Evolutionary conservation across 2,797 vertebrate species (phyloP).

Genomic region (Megalops cyprinoides): DNA sequence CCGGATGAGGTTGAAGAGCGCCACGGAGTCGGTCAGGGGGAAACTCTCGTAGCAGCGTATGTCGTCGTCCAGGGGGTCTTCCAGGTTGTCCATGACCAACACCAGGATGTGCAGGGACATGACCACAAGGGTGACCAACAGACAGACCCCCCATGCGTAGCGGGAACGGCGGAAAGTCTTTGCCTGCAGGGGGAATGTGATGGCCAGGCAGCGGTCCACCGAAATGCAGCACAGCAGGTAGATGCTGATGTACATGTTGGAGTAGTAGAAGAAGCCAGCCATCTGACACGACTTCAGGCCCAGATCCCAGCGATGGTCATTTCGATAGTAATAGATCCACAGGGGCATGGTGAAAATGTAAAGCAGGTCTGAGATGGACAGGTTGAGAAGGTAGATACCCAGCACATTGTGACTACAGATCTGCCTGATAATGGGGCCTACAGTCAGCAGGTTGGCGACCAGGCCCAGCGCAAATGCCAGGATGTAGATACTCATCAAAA

Average conservation of each 20-base stretch:
- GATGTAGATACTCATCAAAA: conserved; percentile 74
- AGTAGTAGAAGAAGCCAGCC: conserved; percentile 79
- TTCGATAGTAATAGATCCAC: conserved; percentile 76
- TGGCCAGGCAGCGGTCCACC: conserved; percentile 75
- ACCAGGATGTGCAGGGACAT: conserved; percentile 59
- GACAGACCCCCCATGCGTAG: conserved; percentile 66
- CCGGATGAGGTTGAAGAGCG: conserved; percentile 70
- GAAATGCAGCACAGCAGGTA: conserved; percentile 81
- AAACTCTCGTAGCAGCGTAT: conserved; percentile 75
- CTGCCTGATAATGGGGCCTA: conserved; percentile 72
- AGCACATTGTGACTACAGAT: conserved; percentile 68
- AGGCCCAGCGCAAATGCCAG: conserved; percentile 70
- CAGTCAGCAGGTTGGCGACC: conserved; percentile 70
- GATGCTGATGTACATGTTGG: conserved; percentile 81
- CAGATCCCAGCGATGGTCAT: conserved; percentile 69
- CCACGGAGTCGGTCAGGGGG: conserved; percentile 56
- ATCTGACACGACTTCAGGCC: conserved; percentile 57
- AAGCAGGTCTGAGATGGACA: conserved; percentile 75
- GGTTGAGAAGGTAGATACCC: conserved; percentile 73
- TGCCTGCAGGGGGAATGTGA: conserved; percentile 67
- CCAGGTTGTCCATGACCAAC: conserved; percentile 56
- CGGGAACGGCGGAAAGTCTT: conserved; percentile 57
- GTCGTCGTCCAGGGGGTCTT: conserved; percentile 54
- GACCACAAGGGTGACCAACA: conserved; percentile 52
- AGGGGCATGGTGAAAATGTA: conserved; percentile 77